Base-by-base conservation (phyloP, 2,797 vertebrate genomes). In the Neoniphon sammara region DNA sequence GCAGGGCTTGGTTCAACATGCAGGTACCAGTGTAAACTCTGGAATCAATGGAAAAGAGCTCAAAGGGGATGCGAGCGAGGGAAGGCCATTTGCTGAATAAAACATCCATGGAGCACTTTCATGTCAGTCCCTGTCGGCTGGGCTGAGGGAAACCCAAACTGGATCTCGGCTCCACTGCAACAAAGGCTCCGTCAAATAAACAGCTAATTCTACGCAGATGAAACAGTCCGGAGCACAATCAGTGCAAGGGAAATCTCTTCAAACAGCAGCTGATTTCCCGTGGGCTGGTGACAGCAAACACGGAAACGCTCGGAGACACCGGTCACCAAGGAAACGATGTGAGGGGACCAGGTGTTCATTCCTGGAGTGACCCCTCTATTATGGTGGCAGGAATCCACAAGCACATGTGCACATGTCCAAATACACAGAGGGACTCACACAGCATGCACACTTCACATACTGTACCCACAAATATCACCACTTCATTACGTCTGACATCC, bases 201-300 rank as follows among this genome's bases (percentile, higher is more conserved):
- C 82, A 75, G 77, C 77, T 74, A 75, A 65, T 78, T 84, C 70
- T 60, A 52, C 55, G 7, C 59, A 84, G 78, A 89, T 87, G 84
- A 86, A 77, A 71, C 57, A 39, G 81, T 53, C 54, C 18, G 66
- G 85, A 80, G 85, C 70, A 75, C 80, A 87, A 85, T 86, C 73
- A 55, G 39, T 25, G 75, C 55, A 44, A 80, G 78, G 75, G 76
- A 69, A 87, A 80, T 78, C 79, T 88, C 78, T 84, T 87, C 83
- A 91, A 90, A 88, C 77, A 81, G 63, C 52, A 78, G 66, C 69
- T 73, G 77, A 89, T 90, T 91, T 90, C 85, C 85, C 76, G 52
- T 5, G 55, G 70, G 79, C 53, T 20, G 74, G 46, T 2, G 70
- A 80, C 76, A 66, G 82, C 77, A 71, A 80, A 82, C 27, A 75